Percentiles rank a stretch among this genome's conserved stretches.
Evolutionary conservation across 2,888 invertebrate genomes (phyloP).

Genomic region (Drosophila sordidula): DNA sequence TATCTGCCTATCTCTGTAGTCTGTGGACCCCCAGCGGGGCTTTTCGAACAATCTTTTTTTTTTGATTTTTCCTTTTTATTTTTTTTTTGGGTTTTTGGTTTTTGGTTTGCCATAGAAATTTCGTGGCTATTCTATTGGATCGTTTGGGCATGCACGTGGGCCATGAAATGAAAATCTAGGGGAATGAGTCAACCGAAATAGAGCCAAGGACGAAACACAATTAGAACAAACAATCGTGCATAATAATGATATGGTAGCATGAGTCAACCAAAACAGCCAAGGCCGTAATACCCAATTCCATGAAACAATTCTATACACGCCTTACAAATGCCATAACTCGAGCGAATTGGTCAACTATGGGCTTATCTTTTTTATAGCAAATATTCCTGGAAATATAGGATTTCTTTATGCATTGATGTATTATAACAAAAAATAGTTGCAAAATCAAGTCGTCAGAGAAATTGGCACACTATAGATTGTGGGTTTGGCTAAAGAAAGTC

Average conservation of each 20-base stretch:
- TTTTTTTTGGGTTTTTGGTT: conserved; percentile 15
- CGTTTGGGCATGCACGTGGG: conserved; percentile 71
- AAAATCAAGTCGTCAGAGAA: conserved; percentile 21
- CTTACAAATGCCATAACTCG: conserved; percentile 16
- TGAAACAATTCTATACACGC: conserved; percentile 40
- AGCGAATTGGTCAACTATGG: conserved; percentile 24
- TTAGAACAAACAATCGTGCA: conserved; percentile 68
- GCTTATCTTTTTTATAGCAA: conserved; percentile 13
- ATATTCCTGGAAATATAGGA: conserved; percentile 16
- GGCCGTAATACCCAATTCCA: conserved; percentile 45
- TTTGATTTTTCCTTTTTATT: conserved; percentile 1
- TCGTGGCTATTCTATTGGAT: conserved; percentile 57
- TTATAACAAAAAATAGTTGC: conserved; percentile 12
- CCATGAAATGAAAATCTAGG: conserved; percentile 48
- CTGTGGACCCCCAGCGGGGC: conserved; percentile 66
- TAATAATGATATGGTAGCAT: conserved; percentile 62
- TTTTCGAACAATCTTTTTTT: conserved; percentile 40
- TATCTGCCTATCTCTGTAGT: conserved; percentile 45
- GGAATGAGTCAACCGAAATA: conserved; percentile 68
- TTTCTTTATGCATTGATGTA: conserved; percentile 9
- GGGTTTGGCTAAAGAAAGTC: neutral
- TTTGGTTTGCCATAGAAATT: conserved; percentile 67
- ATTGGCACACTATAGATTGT: neutral
- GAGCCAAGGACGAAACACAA: conserved; percentile 65
- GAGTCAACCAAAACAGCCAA: conserved; percentile 55